These are phyloP conservation scores for Spisula subtruncata DNA, from an alignment of 2,888 invertebrate species.

Conservation along the genomic window DNA sequence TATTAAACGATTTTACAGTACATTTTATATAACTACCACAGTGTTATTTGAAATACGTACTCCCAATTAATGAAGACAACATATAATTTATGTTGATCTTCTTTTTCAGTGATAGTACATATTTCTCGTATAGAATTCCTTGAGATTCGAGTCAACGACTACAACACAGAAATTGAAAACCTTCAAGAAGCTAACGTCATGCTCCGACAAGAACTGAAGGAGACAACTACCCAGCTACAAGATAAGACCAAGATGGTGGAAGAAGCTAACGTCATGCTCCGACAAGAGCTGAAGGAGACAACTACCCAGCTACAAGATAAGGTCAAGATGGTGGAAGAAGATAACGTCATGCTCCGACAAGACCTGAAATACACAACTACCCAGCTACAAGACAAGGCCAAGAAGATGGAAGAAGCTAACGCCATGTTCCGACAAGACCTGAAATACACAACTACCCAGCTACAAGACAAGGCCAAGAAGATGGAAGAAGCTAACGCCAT, in stretches of 20 bases:
- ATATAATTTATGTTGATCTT: too few relatives aligned
- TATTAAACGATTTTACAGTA: too few relatives aligned
- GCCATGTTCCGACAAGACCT: not conserved
- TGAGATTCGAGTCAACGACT: not conserved
- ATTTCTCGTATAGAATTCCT: not conserved
- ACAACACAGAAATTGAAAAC: not conserved
- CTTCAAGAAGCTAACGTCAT: not conserved
- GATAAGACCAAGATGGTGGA: not conserved
- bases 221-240: not conserved
- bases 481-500: not conserved
- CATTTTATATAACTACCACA: too few relatives aligned
- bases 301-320: not conserved
- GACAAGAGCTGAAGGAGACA: not conserved
- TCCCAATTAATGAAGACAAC: too few relatives aligned
- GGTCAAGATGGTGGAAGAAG: not conserved
- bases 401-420: not conserved
- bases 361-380: not conserved
- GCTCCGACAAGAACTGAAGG: not conserved
- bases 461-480: not conserved
- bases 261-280: not conserved
- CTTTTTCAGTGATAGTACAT: slow-evolving; percentile 7
- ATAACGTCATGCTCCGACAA: not conserved
- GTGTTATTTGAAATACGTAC: too few relatives aligned
- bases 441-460: not conserved
- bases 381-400: not conserved